These are phyloP conservation scores for Aphidoletes aphidimyza DNA, from an alignment of 2,888 invertebrate species.

Conservation along the genomic window DNA sequence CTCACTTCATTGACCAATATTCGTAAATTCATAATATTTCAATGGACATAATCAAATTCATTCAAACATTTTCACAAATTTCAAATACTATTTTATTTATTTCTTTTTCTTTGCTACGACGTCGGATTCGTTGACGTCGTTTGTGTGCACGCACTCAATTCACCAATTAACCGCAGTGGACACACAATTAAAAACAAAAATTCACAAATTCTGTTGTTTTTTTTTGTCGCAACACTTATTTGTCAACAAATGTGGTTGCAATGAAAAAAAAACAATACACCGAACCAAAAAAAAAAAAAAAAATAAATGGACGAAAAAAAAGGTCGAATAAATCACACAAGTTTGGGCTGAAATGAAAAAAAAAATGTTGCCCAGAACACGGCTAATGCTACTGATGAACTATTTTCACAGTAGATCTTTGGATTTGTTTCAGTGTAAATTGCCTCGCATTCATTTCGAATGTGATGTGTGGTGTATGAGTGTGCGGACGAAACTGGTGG, in stretches of 20 bases:
- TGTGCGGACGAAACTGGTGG: background rate
- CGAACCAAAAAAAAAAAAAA: background rate
- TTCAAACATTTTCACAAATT: slow-evolving; percentile 33
- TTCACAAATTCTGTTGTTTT: no score
- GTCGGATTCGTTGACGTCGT: background rate
- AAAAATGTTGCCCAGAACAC: slow-evolving; percentile 16
- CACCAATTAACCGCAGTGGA: background rate
- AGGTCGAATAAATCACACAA: background rate
- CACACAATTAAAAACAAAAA: background rate
- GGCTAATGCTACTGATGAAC: slow-evolving; percentile 46
- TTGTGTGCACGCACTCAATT: background rate
- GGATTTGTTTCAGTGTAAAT: slow-evolving; percentile 47
- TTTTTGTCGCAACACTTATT: background rate
- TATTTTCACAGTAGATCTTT: slow-evolving; percentile 46
- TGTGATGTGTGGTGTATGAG: background rate
- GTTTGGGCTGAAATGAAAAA: no score
- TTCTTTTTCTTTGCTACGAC: no score
- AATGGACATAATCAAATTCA: background rate
- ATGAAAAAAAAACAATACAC: background rate
- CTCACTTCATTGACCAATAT: background rate
- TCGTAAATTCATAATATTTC: slow-evolving; percentile 2
- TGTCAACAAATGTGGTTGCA: background rate
- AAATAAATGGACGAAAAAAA: background rate
- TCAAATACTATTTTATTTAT: no score
- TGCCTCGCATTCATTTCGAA: background rate